A percentile compares a stretch with the other conserved stretches of the same genome.
Evolutionary conservation across 1,140 invertebrate species (phyloP).

Genomic region (Melipona quadrifasciata): DNA sequence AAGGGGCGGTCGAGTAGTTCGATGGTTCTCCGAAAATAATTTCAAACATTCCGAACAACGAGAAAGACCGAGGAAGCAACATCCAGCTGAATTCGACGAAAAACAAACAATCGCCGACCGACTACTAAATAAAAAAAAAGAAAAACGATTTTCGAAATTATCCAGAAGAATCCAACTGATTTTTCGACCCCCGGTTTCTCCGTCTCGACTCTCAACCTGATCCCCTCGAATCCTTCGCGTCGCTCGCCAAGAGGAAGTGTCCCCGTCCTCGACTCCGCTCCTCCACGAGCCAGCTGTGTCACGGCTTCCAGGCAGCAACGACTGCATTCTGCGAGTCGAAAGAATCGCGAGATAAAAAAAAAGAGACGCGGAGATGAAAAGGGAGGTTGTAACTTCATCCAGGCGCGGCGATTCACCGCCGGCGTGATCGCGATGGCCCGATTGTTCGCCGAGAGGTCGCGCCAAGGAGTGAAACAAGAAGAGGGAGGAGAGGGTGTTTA

Average conservation of each 20-base stretch:
- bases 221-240: not conserved
- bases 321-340: conserved; percentile 8
- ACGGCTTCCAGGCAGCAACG: not conserved
- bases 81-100: not conserved
- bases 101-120: too few relatives aligned
- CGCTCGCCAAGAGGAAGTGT: conserved; percentile 32
- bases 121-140: too few relatives aligned
- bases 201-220: not conserved
- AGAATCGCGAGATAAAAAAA: not conserved
- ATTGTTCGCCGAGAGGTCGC: conserved; percentile 22
- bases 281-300: conserved; percentile 11
- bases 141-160: not conserved
- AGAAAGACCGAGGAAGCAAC: not conserved
- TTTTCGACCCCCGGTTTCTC: not conserved
- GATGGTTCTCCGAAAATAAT: conserved; percentile 53
- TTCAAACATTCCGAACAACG: not conserved
- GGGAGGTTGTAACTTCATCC: conserved; percentile 53
- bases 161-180: not conserved
- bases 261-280: not conserved
- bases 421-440: conserved; percentile 32
- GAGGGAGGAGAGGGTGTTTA: conserved; percentile 67
- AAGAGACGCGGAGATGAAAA: not conserved
- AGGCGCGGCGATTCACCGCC: conserved; percentile 29
- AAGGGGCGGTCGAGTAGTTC: conserved; percentile 52
- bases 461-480: not conserved